Conservation (phyloP, 2,888 invertebrate genomes). For the Metopia argyrocephala region DNA sequence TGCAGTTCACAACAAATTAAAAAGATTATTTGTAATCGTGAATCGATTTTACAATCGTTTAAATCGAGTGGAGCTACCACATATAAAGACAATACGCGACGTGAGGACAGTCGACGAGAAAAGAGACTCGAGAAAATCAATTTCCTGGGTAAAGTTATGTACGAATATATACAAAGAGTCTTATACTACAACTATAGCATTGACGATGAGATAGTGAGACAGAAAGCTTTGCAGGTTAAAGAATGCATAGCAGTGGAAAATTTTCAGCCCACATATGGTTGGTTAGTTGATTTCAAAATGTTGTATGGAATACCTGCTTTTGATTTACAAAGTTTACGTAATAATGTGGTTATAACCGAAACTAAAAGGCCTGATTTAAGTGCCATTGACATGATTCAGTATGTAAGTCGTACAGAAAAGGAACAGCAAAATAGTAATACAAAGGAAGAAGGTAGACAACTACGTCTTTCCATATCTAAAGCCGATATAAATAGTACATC, state of each 20-base stretch:
- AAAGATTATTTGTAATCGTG: constrained; percentile 67
- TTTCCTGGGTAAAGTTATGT: constrained; percentile 68
- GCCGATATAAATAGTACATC: constrained; percentile 44
- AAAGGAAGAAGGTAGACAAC: not conserved
- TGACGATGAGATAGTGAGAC: constrained; percentile 57
- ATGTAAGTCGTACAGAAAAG: constrained; percentile 65
- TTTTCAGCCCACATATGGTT: constrained; percentile 69
- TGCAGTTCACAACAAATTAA: constrained; percentile 71
- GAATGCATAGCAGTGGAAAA: constrained; percentile 70
- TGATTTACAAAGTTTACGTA: constrained; percentile 64
- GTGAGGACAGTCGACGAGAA: constrained; percentile 46
- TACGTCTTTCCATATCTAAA: not conserved
- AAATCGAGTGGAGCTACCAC: constrained; percentile 26
- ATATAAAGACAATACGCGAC: constrained; percentile 9
- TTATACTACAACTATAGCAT: constrained; percentile 65
- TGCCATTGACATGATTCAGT: constrained; percentile 69
- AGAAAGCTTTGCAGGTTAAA: constrained; percentile 69
- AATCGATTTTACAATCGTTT: constrained; percentile 64
- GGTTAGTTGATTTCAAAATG: constrained; percentile 69
- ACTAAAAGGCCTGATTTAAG: constrained; percentile 67
- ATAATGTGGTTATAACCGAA: constrained; percentile 59
- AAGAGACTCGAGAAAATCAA: constrained; percentile 68
- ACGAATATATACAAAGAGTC: constrained; percentile 68
- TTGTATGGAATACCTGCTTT: constrained; percentile 66
- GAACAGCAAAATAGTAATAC: constrained; percentile 3